phyloP scores from a whole-genome alignment of 2,888 invertebrate species.

The Drosophila greeni region DNA sequence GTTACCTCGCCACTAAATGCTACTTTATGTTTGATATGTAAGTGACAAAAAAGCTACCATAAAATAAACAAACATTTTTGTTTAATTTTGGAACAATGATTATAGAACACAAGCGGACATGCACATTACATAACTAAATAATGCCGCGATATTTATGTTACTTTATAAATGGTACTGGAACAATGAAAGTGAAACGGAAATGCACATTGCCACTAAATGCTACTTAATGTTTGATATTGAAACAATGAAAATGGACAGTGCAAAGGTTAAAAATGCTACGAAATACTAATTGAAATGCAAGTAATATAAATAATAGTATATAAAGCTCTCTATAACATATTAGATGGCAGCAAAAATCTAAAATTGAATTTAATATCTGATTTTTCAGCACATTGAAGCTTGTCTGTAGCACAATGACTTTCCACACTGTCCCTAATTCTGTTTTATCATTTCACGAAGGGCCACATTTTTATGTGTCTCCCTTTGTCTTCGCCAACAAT shows the following conservation, averaged over 20 bases:
- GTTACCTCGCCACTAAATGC: neutral
- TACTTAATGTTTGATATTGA: neutral
- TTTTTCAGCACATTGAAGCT: neutral
- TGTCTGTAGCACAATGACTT: neutral
- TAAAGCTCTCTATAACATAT: too few species aligned
- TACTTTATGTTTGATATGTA: neutral
- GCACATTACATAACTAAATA: neutral
- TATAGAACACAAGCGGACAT: too few species aligned
- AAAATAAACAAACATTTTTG: too few species aligned
- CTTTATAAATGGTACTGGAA: too few species aligned
- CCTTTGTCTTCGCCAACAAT: conserved; percentile 10
- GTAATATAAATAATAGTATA: too few species aligned
- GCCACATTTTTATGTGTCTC: conserved; percentile 1
- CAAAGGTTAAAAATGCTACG: too few species aligned
- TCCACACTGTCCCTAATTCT: conserved; percentile 6
- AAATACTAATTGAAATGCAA: too few species aligned
- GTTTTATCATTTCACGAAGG: conserved; percentile 17
- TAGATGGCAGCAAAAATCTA: neutral
- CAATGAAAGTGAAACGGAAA: neutral
- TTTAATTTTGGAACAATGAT: too few species aligned
- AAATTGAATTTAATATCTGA: neutral
- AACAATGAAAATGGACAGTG: too few species aligned
- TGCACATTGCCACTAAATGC: neutral
- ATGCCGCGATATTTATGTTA: too few species aligned
- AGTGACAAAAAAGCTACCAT: too few species aligned